phyloP scores from a whole-genome alignment of 2,888 invertebrate species.

The Ophonus ardosiacus region DNA sequence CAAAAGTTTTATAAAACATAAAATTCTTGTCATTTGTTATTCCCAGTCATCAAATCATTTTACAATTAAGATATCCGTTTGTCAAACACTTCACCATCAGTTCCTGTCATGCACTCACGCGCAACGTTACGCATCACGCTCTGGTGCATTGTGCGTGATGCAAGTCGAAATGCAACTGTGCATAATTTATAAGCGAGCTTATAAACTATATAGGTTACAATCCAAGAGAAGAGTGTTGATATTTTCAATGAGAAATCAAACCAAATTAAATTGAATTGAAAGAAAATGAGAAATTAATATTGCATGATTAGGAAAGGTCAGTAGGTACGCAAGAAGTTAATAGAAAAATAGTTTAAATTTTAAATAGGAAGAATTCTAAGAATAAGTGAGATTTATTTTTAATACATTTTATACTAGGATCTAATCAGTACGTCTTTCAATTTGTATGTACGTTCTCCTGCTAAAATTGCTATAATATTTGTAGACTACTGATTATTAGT shows the following conservation, averaged over 20 bases:
- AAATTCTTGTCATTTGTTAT: not conserved
- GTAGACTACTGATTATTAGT: too few relatives aligned
- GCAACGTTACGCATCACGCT: not conserved
- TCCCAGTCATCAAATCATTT: not conserved
- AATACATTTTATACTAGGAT: too few relatives aligned
- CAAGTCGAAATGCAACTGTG: slow-evolving; percentile 36
- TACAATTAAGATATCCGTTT: slow-evolving; percentile 40
- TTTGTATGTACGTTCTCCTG: too few relatives aligned
- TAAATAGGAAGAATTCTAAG: not conserved
- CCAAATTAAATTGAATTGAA: slow-evolving; percentile 39
- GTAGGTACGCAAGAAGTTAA: slow-evolving; percentile 3
- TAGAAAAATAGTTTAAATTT: not conserved
- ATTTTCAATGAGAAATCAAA: slow-evolving; percentile 30
- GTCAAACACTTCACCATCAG: slow-evolving; percentile 28
- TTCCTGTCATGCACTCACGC: not conserved
- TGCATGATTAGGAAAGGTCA: slow-evolving; percentile 52
- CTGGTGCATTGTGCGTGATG: slow-evolving; percentile 38
- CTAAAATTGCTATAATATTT: too few relatives aligned
- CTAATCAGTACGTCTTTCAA: too few relatives aligned
- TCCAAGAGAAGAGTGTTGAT: slow-evolving; percentile 25
- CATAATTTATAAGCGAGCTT: slow-evolving; percentile 58
- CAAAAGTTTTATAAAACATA: too few relatives aligned
- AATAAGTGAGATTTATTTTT: slow-evolving; percentile 6
- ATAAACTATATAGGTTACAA: slow-evolving; percentile 33
- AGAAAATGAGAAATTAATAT: slow-evolving; percentile 49